These are phyloP conservation scores for Nesometra sesokonis DNA, from an alignment of 35 echinoderm and acorn worm species.

Conservation along the genomic window DNA sequence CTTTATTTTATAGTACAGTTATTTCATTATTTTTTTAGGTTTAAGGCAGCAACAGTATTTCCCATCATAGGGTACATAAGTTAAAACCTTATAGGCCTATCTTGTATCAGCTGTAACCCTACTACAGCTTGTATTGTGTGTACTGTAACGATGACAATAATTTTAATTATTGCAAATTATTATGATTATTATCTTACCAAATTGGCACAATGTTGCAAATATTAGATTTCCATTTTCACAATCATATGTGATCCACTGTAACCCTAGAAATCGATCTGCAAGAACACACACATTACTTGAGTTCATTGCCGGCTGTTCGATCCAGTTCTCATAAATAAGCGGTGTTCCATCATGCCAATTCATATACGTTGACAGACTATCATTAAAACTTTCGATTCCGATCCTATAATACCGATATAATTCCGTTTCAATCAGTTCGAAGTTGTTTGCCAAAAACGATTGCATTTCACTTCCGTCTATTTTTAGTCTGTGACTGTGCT, in stretches of 20 bases:
- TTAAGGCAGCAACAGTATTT: too few relatives aligned
- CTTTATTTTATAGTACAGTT: too few relatives aligned
- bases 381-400: background rate
- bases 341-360: background rate
- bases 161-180: too few relatives aligned
- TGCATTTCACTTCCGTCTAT: constrained; percentile 46
- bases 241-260: background rate
- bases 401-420: background rate
- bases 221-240: background rate
- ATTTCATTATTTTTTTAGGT: too few relatives aligned
- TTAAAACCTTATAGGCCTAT: too few relatives aligned
- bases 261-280: background rate
- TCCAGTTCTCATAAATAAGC: background rate
- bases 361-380: background rate
- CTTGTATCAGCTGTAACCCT: too few relatives aligned
- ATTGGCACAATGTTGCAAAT: background rate
- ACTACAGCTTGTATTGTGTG: too few relatives aligned
- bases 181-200: background rate
- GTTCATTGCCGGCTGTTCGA: background rate
- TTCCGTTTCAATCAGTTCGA: constrained; percentile 24
- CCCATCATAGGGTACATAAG: too few relatives aligned
- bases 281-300: background rate
- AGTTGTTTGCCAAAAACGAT: constrained; percentile 30
- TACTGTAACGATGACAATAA: too few relatives aligned
- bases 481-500: constrained; percentile 39